These are phyloP conservation scores for Pachliopta kotzebuea DNA, from an alignment of 2,888 invertebrate species.

Conservation along the genomic window DNA sequence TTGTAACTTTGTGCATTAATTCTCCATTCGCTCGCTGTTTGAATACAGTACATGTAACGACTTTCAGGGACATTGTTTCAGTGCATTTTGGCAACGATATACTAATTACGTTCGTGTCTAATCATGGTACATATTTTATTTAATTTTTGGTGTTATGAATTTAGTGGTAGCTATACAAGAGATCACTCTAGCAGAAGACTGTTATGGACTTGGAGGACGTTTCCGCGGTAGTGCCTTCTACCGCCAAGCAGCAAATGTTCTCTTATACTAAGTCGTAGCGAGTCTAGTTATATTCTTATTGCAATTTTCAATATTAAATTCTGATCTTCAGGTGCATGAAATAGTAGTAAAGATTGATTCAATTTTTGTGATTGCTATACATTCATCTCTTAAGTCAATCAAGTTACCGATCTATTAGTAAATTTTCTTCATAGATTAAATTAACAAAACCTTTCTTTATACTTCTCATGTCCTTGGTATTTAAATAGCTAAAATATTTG, in stretches of 20 bases:
- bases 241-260: not conserved
- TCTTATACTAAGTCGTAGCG: not conserved
- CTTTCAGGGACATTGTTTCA: conserved; percentile 4
- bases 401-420: too few relatives aligned
- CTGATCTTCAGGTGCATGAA: too few relatives aligned
- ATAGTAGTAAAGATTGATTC: too few relatives aligned
- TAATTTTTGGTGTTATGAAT: not conserved
- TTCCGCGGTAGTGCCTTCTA: not conserved
- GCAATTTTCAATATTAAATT: too few relatives aligned
- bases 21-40: conserved; percentile 13
- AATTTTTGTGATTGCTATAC: too few relatives aligned
- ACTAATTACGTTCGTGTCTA: not conserved
- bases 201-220: not conserved
- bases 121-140: not conserved
- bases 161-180: not conserved
- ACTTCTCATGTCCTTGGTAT: too few relatives aligned
- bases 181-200: not conserved
- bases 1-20: conserved; percentile 24
- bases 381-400: too few relatives aligned
- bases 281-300: too few relatives aligned
- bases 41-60: not conserved
- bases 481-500: too few relatives aligned
- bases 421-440: too few relatives aligned
- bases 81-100: not conserved
- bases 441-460: too few relatives aligned